Evolutionary conservation across 2,888 invertebrate species (phyloP).

Genomic region (Arrhopalites spinosus): DNA sequence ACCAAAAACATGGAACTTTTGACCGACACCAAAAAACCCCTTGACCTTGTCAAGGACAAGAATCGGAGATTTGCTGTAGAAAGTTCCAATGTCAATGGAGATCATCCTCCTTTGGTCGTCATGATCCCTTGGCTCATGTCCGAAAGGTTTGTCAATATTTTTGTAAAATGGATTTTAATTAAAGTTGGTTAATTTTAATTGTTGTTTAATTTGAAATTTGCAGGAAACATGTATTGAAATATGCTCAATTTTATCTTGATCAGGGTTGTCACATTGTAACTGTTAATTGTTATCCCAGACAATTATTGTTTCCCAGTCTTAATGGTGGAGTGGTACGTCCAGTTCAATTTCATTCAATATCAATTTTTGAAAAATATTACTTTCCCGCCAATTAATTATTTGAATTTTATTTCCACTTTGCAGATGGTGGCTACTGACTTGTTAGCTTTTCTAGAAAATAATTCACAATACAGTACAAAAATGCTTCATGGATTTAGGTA

Average conservation of each 20-base stretch:
- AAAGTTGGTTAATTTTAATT: too few relatives aligned
- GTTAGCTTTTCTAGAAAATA: constrained; percentile 73
- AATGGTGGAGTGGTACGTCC: background rate
- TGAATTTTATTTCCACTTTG: background rate
- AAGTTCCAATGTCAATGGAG: too few relatives aligned
- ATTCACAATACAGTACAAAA: constrained; percentile 69
- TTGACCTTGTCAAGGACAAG: too few relatives aligned
- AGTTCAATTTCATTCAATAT: background rate
- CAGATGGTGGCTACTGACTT: constrained; percentile 77
- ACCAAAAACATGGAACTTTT: too few relatives aligned
- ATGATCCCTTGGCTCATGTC: constrained; percentile 73
- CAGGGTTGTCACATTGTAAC: constrained; percentile 84
- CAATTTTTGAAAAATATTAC: background rate
- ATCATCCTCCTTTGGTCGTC: too few relatives aligned
- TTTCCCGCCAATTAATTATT: too few relatives aligned
- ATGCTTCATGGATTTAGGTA: constrained; percentile 77
- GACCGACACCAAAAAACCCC: too few relatives aligned
- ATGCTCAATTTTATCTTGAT: constrained; percentile 75
- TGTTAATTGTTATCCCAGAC: constrained; percentile 79
- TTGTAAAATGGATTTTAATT: too few relatives aligned
- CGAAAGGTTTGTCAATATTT: constrained; percentile 62
- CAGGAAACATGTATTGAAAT: constrained; percentile 78
- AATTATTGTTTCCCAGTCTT: constrained; percentile 79
- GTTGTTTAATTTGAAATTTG: too few relatives aligned
- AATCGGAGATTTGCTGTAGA: too few relatives aligned